Evolutionary conservation across 2,888 invertebrate genomes (phyloP).

Genomic region (Xestobium rufovillosum): DNA sequence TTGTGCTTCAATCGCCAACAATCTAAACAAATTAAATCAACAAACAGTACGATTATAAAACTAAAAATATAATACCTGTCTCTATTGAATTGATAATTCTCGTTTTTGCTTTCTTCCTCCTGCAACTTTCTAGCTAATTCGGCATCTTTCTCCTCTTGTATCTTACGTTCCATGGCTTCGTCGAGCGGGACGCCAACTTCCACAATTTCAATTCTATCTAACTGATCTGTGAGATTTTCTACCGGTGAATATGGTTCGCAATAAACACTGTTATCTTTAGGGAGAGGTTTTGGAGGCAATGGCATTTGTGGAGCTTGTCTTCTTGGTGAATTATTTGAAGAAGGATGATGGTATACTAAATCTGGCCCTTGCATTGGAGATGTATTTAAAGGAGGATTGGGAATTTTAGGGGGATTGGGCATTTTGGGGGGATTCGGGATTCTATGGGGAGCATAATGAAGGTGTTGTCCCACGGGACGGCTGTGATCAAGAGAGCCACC

Average conservation of each 20-base stretch:
- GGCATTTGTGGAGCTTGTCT: conserved; percentile 40
- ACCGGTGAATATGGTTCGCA: conserved; percentile 2
- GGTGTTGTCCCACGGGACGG: too few relatives aligned
- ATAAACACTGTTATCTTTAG: conserved; percentile 19
- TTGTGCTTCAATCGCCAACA: conserved; percentile 70
- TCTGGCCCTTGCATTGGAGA: too few relatives aligned
- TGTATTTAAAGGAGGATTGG: too few relatives aligned
- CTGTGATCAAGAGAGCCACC: too few relatives aligned
- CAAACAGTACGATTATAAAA: too few relatives aligned
- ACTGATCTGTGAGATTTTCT: conserved; percentile 26
- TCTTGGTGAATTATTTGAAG: conserved; percentile 18
- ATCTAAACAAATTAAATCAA: conserved; percentile 51
- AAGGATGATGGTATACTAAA: too few relatives aligned
- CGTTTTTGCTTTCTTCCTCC: conserved; percentile 70
- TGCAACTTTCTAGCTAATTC: conserved; percentile 69
- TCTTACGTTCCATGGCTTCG: conserved; percentile 49
- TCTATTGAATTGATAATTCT: too few relatives aligned
- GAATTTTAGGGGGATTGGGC: too few relatives aligned
- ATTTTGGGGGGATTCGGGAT: too few relatives aligned
- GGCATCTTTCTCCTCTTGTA: conserved; percentile 69
- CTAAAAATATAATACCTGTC: too few relatives aligned
- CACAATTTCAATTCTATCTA: conserved; percentile 36
- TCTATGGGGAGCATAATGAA: too few relatives aligned
- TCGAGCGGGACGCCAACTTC: conserved; percentile 47
- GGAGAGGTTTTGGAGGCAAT: conserved; percentile 28